Percentiles rank a stretch among this genome's conserved stretches.
Conservation (phyloP, 2,888 invertebrate species). For the Sisyra nigra region DNA sequence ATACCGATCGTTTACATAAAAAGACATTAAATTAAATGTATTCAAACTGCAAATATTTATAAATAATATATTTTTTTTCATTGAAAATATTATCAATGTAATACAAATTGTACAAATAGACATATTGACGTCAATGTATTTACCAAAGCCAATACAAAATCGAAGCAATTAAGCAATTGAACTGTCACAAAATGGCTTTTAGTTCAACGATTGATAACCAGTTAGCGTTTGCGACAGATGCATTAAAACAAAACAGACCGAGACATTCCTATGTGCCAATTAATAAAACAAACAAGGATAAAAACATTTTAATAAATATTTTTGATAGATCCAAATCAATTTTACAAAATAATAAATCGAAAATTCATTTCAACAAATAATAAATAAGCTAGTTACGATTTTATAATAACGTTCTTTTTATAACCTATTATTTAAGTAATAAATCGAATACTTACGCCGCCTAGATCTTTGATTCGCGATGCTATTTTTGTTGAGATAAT, state of each 20-base stretch:
- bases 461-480: conserved; percentile 50
- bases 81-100: too few relatives aligned
- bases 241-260: neutral
- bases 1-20: too few relatives aligned
- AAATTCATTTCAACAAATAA: neutral
- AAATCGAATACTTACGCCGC: conserved; percentile 41
- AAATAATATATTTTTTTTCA: too few relatives aligned
- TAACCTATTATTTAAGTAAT: too few relatives aligned
- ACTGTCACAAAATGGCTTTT: conserved; percentile 9
- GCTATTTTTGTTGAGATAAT: conserved; percentile 46
- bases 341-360: too few relatives aligned
- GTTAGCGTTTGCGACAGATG: conserved; percentile 3
- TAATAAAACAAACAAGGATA: too few relatives aligned
- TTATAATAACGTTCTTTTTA: neutral
- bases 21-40: neutral
- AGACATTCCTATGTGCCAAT: neutral
- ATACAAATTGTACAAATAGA: too few relatives aligned
- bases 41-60: neutral
- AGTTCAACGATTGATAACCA: neutral
- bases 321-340: too few relatives aligned
- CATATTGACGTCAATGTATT: too few relatives aligned
- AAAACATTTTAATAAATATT: too few relatives aligned
- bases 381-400: neutral
- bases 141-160: neutral
- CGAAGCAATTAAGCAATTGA: conserved; percentile 1